Percentiles rank a stretch among this genome's conserved stretches.
Evolutionary conservation across 2,113 vertebrate genomes (phyloP).

Genomic region (Blennius ocellaris): DNA sequence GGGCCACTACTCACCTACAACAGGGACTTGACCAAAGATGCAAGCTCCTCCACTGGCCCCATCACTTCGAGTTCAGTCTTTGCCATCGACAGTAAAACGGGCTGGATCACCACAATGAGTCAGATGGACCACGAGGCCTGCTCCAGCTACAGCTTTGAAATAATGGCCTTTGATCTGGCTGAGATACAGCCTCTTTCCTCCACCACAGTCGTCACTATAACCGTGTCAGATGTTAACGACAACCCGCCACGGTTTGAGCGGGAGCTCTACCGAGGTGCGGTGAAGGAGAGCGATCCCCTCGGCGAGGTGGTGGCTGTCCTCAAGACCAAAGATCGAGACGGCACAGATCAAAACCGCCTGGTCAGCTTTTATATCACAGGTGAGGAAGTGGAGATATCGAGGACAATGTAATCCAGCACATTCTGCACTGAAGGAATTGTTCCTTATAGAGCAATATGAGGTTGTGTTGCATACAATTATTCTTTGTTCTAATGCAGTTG

Average conservation of each 20-base stretch:
- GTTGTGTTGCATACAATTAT: conserved; percentile 22
- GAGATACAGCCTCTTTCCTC: conserved; percentile 90
- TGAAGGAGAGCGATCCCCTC: conserved; percentile 92
- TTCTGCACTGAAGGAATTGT: conserved; percentile 6
- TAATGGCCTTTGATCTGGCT: conserved; percentile 93
- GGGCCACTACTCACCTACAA: conserved; percentile 79
- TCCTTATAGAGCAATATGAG: conserved; percentile 12
- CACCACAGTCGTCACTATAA: conserved; percentile 88
- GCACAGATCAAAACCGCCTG: conserved; percentile 90
- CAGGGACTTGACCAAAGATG: conserved; percentile 62
- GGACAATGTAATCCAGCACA: background rate
- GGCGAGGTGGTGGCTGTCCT: conserved; percentile 94
- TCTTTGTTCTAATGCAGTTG: conserved; percentile 12
- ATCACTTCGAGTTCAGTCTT: conserved; percentile 71
- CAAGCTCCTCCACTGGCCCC: background rate
- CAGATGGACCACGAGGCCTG: conserved; percentile 92
- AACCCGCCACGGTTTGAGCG: conserved; percentile 91
- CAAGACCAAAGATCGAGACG: conserved; percentile 92
- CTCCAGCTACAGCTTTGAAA: conserved; percentile 90
- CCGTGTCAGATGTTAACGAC: conserved; percentile 94
- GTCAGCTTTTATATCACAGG: conserved; percentile 97
- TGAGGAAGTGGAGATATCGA: conserved; percentile 49
- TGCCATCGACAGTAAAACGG: conserved; percentile 92
- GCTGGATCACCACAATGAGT: conserved; percentile 94
- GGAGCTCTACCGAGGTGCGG: conserved; percentile 89